phyloP scores from a whole-genome alignment of 2,888 invertebrate genomes.

The Cacoxenus indagator region DNA sequence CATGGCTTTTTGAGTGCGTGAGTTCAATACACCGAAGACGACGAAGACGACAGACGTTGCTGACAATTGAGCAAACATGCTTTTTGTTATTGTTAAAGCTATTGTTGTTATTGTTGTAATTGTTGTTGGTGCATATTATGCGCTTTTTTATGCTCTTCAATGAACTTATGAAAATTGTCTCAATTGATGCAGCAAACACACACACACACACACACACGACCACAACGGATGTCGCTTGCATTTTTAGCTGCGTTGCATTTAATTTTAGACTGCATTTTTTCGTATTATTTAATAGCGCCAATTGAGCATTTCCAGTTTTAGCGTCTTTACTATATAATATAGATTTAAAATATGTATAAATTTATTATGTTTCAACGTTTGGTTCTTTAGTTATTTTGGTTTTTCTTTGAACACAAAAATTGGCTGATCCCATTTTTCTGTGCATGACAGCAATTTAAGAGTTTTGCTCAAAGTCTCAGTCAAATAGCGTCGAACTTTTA shows the following conservation, averaged over 20 bases:
- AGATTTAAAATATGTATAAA: background rate
- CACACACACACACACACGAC: no score
- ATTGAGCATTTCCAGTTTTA: conserved; percentile 2
- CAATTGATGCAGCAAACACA: background rate
- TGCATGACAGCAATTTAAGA: no score
- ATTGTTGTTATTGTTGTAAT: conserved; percentile 5
- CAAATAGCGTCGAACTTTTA: no score
- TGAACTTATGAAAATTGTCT: conserved; percentile 16
- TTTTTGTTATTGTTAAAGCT: background rate
- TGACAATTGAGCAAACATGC: conserved; percentile 11
- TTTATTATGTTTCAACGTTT: background rate
- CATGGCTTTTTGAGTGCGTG: conserved; percentile 31
- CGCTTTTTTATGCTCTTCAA: conserved; percentile 15
- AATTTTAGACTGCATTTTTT: conserved; percentile 4
- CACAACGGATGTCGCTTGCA: background rate
- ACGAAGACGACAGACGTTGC: conserved; percentile 18
- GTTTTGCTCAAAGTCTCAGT: no score
- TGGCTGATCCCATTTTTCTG: background rate
- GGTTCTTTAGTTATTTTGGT: background rate
- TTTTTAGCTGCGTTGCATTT: conserved; percentile 5
- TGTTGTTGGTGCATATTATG: conserved; percentile 37
- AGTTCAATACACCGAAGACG: conserved; percentile 53
- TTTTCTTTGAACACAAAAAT: background rate
- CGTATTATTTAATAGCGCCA: background rate
- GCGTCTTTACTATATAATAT: background rate